phyloP scores from a whole-genome alignment of 2,888 invertebrate genomes.

The Lapara coniferarum region DNA sequence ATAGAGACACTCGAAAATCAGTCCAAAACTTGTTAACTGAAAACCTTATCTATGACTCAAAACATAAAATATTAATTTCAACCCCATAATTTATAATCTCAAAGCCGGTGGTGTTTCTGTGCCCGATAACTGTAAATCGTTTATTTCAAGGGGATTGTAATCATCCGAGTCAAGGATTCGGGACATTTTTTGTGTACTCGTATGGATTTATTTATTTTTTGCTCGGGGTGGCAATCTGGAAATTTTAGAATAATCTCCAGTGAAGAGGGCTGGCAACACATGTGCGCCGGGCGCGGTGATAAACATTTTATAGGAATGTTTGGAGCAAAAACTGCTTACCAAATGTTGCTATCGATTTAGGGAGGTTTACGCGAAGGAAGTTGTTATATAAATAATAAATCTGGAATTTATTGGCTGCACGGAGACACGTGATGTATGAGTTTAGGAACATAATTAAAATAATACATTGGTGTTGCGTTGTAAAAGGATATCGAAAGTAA shows the following conservation, averaged over 20 bases:
- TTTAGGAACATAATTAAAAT: constrained; percentile 11
- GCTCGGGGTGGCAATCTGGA: constrained; percentile 82
- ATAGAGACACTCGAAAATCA: not conserved
- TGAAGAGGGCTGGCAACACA: constrained; percentile 75
- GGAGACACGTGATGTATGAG: constrained; percentile 22
- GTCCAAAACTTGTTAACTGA: not conserved
- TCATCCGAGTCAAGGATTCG: constrained; percentile 69
- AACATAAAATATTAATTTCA: constrained; percentile 19
- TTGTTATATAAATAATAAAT: constrained; percentile 72
- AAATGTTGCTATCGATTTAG: constrained; percentile 76
- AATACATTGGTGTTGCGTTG: not conserved
- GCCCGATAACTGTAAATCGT: constrained; percentile 69
- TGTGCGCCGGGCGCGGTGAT: constrained; percentile 73
- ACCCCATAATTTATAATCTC: constrained; percentile 13
- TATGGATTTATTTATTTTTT: constrained; percentile 82
- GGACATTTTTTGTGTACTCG: constrained; percentile 71
- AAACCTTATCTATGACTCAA: constrained; percentile 20
- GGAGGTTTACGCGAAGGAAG: constrained; percentile 70
- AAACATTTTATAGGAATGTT: constrained; percentile 84
- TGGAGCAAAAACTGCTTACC: constrained; percentile 77
- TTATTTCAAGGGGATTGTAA: constrained; percentile 75
- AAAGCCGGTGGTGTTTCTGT: constrained; percentile 20
- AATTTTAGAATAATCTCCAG: constrained; percentile 79
- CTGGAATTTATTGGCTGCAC: constrained; percentile 40
- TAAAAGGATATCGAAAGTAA: not conserved